These are phyloP conservation scores for Melanitta fusca DNA, from an alignment of 2,797 vertebrate species.

Conservation along the genomic window DNA sequence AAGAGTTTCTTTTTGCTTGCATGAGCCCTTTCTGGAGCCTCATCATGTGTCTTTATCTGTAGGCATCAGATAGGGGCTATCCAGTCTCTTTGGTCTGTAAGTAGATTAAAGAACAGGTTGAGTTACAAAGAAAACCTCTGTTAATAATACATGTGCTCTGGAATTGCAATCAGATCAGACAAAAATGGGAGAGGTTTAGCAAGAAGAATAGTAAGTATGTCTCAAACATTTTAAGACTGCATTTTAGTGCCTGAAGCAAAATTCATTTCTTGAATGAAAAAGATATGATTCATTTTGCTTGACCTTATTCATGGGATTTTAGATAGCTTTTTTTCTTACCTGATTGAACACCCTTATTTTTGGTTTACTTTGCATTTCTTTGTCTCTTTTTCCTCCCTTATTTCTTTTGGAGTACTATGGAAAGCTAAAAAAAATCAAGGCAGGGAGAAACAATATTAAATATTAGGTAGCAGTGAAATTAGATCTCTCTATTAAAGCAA, in stretches of 20 bases:
- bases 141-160: not conserved
- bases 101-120: not conserved
- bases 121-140: not conserved
- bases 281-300: conserved; percentile 13
- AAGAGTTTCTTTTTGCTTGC: not conserved
- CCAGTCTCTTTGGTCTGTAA: not conserved
- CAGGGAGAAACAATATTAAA: not conserved
- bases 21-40: not conserved
- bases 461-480: not conserved
- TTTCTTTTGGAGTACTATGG: not conserved
- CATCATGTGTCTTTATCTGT: fast-evolving
- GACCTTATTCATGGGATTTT: conserved; percentile 26
- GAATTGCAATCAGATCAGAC: not conserved
- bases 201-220: fast-evolving
- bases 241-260: not conserved
- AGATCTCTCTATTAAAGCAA: conserved; percentile 20
- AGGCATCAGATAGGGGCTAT: not conserved
- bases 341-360: conserved; percentile 9
- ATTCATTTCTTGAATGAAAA: conserved; percentile 1
- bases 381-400: not conserved
- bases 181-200: not conserved
- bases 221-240: not conserved
- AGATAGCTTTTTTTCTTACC: not conserved
- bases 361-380: not conserved
- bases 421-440: not conserved